These are phyloP conservation scores for Gambusia holbrooki DNA, from an alignment of 2,113 vertebrate species.

Conservation along the genomic window DNA sequence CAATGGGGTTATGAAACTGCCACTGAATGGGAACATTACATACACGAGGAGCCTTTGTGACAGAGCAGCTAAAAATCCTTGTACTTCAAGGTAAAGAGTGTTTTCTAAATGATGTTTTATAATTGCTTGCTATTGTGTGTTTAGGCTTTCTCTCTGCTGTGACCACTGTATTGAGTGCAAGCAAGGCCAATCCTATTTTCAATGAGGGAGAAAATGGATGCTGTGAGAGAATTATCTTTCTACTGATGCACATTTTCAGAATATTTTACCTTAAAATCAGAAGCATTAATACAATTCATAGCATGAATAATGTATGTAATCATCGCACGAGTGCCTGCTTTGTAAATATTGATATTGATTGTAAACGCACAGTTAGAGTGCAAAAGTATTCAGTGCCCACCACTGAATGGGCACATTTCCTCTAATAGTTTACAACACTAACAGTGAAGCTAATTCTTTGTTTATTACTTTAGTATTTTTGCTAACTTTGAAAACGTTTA, in stretches of 20 bases:
- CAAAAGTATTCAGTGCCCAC: too few relatives aligned
- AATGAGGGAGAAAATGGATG: not conserved
- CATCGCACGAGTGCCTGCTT: not conserved
- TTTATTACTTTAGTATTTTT: too few relatives aligned
- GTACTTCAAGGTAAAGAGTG: conserved; percentile 17
- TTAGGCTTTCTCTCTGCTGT: not conserved
- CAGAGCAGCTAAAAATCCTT: conserved; percentile 24
- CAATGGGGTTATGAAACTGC: conserved; percentile 37
- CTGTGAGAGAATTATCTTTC: not conserved
- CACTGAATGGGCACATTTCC: too few relatives aligned
- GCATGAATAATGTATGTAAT: not conserved
- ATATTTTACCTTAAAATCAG: too few relatives aligned
- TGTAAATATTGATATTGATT: not conserved
- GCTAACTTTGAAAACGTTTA: too few relatives aligned
- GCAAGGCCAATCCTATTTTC: not conserved
- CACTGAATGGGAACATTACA: conserved; percentile 16
- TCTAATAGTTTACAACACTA: too few relatives aligned
- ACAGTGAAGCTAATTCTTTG: too few relatives aligned
- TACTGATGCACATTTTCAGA: too few relatives aligned
- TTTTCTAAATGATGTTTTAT: conserved; percentile 28
- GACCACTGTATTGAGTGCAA: not conserved
- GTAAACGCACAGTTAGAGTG: too few relatives aligned
- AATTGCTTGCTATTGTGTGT: conserved; percentile 20
- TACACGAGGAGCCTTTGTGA: conserved; percentile 5
- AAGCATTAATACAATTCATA: not conserved